Conservation (phyloP, 1,140 invertebrate species). For the Wasmannia auropunctata region DNA sequence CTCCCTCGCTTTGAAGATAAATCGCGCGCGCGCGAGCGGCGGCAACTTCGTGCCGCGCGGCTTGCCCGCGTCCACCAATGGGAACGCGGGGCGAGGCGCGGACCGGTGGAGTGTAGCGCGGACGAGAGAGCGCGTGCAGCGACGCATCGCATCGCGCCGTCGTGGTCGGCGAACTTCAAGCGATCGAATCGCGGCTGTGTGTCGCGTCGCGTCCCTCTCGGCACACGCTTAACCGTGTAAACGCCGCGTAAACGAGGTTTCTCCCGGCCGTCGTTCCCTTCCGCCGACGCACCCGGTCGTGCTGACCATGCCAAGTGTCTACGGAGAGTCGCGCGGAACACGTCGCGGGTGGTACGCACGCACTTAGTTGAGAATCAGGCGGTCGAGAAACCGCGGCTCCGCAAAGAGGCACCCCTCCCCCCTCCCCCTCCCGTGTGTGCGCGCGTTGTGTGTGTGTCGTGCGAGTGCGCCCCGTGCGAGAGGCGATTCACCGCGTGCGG, state of each 20-base stretch:
- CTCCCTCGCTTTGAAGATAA: background rate
- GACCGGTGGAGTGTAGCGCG: background rate
- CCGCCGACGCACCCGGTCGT: constrained; percentile 59
- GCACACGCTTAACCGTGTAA: constrained; percentile 81
- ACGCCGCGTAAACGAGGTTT: constrained; percentile 69
- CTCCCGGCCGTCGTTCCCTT: constrained; percentile 65
- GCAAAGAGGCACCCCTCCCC: no score
- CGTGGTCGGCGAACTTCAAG: constrained; percentile 66
- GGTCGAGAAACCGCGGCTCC: constrained; percentile 38
- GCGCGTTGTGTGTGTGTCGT: no score
- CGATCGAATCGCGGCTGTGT: constrained; percentile 64
- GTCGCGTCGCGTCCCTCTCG: constrained; percentile 83
- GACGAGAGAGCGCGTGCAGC: no score
- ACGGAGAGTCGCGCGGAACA: constrained; percentile 67
- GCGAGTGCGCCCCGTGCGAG: constrained; percentile 51
- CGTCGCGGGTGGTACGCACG: constrained; percentile 69
- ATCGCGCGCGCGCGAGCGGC: background rate
- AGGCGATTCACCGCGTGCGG: constrained; percentile 68
- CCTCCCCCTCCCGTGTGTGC: background rate
- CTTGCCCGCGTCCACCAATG: constrained; percentile 9
- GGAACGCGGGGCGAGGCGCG: background rate
- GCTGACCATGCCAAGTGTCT: constrained; percentile 76
- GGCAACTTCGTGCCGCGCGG: background rate
- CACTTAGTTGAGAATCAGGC: constrained; percentile 66
- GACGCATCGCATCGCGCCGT: constrained; percentile 4